Percentiles rank a stretch among this genome's conserved stretches.
phyloP scores from a whole-genome alignment of 2,888 invertebrate species.

The Neoaliturus tenellus region DNA sequence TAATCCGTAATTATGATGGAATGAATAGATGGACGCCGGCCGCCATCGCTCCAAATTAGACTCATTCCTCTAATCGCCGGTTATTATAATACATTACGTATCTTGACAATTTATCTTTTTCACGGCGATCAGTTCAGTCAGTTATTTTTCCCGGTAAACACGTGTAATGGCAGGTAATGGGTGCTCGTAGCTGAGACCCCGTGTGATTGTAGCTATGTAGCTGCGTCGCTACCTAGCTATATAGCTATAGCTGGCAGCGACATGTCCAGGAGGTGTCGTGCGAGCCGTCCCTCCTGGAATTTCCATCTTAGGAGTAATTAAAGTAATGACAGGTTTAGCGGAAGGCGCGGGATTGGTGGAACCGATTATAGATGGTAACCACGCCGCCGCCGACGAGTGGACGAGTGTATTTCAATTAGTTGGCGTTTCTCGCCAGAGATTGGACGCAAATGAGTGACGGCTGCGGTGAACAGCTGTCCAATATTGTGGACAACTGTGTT shows the following conservation, averaged over 20 bases:
- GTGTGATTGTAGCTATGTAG: background rate
- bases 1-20: conserved; percentile 56
- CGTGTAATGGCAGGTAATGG: conserved; percentile 34
- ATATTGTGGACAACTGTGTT: background rate
- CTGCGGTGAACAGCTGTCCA: background rate
- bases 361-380: conserved; percentile 13
- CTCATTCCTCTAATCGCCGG: conserved; percentile 37
- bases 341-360: conserved; percentile 26
- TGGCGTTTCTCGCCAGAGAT: conserved; percentile 2
- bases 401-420: conserved; percentile 21
- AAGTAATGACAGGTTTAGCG: conserved; percentile 29
- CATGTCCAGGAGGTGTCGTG: conserved; percentile 12
- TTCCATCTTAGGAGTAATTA: conserved; percentile 30
- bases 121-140: conserved; percentile 17
- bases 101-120: conserved; percentile 48
- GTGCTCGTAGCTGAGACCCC: background rate
- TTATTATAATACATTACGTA: conserved; percentile 41
- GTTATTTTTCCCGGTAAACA: conserved; percentile 15
- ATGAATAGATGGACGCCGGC: conserved; percentile 52
- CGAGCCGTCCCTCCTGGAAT: conserved; percentile 29
- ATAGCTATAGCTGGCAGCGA: background rate
- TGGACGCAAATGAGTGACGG: background rate
- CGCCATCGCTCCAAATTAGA: conserved; percentile 50
- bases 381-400: background rate
- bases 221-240: too few relatives aligned